Conservation (phyloP, 1,140 invertebrate genomes). For the Homalodisca vitripennis region DNA sequence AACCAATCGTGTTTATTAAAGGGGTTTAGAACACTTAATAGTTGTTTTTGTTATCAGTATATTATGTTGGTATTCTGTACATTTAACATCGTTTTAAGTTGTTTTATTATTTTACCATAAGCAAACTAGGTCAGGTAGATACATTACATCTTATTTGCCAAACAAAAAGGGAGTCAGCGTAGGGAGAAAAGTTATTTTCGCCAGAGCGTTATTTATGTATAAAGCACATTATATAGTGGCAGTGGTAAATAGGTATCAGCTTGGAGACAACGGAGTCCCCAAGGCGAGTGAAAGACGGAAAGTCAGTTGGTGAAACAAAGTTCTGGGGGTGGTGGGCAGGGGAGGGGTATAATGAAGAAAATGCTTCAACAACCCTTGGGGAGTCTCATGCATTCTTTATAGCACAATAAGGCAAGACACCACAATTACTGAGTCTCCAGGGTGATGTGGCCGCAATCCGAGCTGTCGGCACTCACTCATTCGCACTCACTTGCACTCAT, state of each 20-base stretch:
- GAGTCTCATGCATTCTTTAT: slow-evolving; percentile 13
- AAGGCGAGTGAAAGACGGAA: slow-evolving; percentile 1
- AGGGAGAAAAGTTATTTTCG: not conserved
- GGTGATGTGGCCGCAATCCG: too few species aligned
- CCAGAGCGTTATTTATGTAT: slow-evolving; percentile 13
- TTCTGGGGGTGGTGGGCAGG: not conserved
- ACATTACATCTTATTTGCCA: too few species aligned
- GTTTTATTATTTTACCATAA: too few species aligned
- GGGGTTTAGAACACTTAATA: too few species aligned
- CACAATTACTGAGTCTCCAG: slow-evolving; percentile 1
- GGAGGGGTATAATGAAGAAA: slow-evolving; percentile 14
- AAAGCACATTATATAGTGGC: slow-evolving; percentile 12
- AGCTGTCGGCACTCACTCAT: too few species aligned
- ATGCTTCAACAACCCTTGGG: not conserved
- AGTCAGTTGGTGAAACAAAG: slow-evolving; percentile 15
- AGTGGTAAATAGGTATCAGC: slow-evolving; percentile 17
- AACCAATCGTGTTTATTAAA: too few species aligned
- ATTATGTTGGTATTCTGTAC: too few species aligned
- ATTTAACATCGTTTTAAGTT: too few species aligned
- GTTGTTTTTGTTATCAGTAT: too few species aligned
- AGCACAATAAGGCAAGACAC: slow-evolving; percentile 13
- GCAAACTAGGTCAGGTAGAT: too few species aligned
- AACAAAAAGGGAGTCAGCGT: too few species aligned
- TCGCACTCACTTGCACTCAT: too few species aligned
- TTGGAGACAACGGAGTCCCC: not conserved